phyloP scores from a whole-genome alignment of 1,140 invertebrate species.

The Drosophila tsacasi region DNA sequence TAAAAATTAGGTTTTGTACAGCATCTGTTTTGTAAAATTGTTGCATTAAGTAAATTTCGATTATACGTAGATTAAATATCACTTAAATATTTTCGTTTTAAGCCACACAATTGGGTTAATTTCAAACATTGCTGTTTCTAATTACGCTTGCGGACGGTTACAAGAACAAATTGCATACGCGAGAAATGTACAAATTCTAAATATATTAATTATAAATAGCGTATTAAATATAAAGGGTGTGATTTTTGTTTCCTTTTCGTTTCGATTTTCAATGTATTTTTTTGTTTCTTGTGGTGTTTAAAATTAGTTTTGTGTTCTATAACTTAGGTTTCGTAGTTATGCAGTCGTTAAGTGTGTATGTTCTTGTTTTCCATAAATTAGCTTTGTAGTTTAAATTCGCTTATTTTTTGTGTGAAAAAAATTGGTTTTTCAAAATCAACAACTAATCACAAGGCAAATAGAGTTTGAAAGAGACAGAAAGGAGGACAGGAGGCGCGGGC shows the following conservation, averaged over 20 bases:
- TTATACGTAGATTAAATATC: slow-evolving; percentile 67
- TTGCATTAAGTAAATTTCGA: slow-evolving; percentile 56
- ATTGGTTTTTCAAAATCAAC: slow-evolving; percentile 42
- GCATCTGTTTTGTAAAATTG: slow-evolving; percentile 48
- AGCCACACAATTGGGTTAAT: slow-evolving; percentile 57
- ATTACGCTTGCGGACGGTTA: slow-evolving; percentile 65
- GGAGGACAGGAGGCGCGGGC: slow-evolving; percentile 24
- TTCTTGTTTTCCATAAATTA: slow-evolving; percentile 63
- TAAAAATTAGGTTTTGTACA: slow-evolving; percentile 74
- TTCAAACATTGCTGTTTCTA: slow-evolving; percentile 36
- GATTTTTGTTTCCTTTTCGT: slow-evolving; percentile 45
- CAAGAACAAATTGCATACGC: slow-evolving; percentile 57
- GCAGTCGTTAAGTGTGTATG: slow-evolving; percentile 65
- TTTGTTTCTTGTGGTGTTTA: slow-evolving; percentile 43
- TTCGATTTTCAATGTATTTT: slow-evolving; percentile 27
- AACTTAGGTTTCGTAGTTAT: slow-evolving; percentile 61
- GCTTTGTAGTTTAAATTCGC: slow-evolving; percentile 71
- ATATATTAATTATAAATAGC: slow-evolving; percentile 66
- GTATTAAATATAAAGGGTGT: slow-evolving; percentile 39
- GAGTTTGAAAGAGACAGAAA: slow-evolving; percentile 45
- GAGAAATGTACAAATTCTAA: slow-evolving; percentile 60
- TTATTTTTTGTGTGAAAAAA: slow-evolving; percentile 46
- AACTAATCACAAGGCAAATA: slow-evolving; percentile 85
- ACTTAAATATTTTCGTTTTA: slow-evolving; percentile 74
- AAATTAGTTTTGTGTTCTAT: slow-evolving; percentile 58